phyloP scores from a whole-genome alignment of 2,113 vertebrate genomes.

The Otolemur garnettii region DNA sequence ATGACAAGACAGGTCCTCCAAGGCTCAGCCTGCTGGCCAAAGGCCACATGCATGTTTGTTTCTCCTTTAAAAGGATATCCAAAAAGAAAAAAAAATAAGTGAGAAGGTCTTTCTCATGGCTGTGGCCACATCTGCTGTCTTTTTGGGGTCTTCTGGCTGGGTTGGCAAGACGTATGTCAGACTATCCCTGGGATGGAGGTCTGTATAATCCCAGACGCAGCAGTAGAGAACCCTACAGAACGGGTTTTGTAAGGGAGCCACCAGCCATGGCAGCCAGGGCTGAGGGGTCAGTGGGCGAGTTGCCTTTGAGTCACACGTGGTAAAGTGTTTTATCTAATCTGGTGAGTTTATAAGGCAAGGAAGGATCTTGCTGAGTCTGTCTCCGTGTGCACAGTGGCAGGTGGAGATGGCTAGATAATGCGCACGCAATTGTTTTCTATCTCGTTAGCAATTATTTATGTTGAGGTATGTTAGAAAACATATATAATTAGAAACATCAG shows the following conservation, averaged over 20 bases:
- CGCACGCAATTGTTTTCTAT: not conserved
- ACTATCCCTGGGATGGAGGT: not conserved
- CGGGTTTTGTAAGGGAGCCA: not conserved
- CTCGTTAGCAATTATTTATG: not conserved
- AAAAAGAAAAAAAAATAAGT: not conserved
- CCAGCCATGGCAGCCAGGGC: not conserved
- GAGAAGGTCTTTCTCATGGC: not conserved
- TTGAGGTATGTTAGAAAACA: not conserved
- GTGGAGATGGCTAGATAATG: not conserved
- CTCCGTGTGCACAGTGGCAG: not conserved
- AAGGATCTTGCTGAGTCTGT: not conserved
- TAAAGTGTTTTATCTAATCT: slow-evolving; percentile 31
- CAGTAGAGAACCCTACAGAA: slow-evolving; percentile 8
- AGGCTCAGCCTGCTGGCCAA: not conserved
- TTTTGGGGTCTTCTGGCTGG: not conserved
- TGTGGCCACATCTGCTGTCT: not conserved
- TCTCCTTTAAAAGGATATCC: not conserved
- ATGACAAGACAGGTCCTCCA: not conserved
- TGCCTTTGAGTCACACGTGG: not conserved
- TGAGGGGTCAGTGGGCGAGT: not conserved
- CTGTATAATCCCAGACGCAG: not conserved
- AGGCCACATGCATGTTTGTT: not conserved
- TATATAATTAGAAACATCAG: slow-evolving; percentile 73
- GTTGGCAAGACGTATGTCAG: not conserved
- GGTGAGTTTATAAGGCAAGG: not conserved